Evolutionary conservation across 2,113 vertebrate genomes (phyloP).

Genomic region (Vireo altiloquus): DNA sequence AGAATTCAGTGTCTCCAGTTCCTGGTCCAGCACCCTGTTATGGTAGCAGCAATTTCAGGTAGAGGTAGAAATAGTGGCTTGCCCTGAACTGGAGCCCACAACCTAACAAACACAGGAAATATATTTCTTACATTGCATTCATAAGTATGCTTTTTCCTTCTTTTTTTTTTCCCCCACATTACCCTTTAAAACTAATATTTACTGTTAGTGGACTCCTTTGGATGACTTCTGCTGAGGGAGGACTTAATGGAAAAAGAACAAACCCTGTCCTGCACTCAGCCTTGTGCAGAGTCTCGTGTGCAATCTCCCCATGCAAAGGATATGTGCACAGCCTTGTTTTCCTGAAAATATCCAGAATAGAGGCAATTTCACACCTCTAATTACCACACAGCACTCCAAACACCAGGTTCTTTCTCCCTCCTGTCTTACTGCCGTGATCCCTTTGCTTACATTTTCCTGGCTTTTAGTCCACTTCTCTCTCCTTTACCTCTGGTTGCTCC

Average conservation of each 20-base stretch:
- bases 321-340: background rate
- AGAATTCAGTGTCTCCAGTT: background rate
- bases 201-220: background rate
- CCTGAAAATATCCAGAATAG: background rate
- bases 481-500: background rate
- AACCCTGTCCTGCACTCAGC: background rate
- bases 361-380: background rate
- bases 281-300: rapidly evolving
- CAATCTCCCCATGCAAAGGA: background rate
- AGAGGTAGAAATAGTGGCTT: background rate
- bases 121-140: background rate
- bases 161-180: background rate
- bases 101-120: background rate
- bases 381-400: background rate
- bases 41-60: background rate
- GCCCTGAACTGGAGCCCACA: background rate
- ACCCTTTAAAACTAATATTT: background rate
- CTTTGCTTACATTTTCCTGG: background rate
- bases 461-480: background rate
- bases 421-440: background rate
- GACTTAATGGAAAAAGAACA: background rate
- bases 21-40: too few species aligned
- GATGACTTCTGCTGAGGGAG: background rate
- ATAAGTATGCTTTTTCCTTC: background rate
- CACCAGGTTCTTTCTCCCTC: background rate